Evolutionary conservation across 2,888 invertebrate genomes (phyloP).

Genomic region (Lepidocyrtinus sp.): DNA sequence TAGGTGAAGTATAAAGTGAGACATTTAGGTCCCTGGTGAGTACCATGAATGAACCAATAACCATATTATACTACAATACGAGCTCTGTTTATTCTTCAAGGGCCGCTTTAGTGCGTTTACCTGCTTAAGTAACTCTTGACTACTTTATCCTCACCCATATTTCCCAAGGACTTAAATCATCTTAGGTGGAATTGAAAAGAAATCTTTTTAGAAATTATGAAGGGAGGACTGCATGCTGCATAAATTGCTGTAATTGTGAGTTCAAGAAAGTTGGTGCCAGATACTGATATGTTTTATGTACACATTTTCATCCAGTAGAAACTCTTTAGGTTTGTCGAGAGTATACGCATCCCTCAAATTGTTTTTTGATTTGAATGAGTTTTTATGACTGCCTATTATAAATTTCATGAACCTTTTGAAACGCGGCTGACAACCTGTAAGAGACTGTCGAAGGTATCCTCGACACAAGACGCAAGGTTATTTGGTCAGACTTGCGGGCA

Average conservation of each 20-base stretch:
- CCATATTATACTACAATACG: background rate
- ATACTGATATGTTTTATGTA: background rate
- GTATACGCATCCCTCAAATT: background rate
- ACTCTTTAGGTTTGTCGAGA: too few relatives aligned
- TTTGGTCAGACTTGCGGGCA: constrained; percentile 44
- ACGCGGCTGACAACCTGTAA: background rate
- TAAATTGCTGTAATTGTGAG: background rate
- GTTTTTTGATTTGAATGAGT: constrained; percentile 5
- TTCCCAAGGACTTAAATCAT: constrained; percentile 1
- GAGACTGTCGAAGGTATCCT: constrained; percentile 54
- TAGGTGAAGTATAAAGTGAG: constrained; percentile 19
- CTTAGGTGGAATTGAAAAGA: background rate
- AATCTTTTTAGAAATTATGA: background rate
- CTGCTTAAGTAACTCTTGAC: constrained; percentile 1
- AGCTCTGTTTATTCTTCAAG: background rate
- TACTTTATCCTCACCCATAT: background rate
- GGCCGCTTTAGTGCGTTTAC: too few relatives aligned
- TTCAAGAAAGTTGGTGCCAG: background rate
- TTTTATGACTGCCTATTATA: constrained; percentile 14
- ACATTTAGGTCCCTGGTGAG: constrained; percentile 48
- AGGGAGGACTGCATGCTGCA: constrained; percentile 1
- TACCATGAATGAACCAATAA: constrained; percentile 27
- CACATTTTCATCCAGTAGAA: background rate
- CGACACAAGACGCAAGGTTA: too few relatives aligned
- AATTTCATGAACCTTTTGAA: background rate